Evolutionary conservation across 2,113 vertebrate species (phyloP), one percentile per base, ranked within the genome.

Genomic region (Uropsilus gracilis): DNA sequence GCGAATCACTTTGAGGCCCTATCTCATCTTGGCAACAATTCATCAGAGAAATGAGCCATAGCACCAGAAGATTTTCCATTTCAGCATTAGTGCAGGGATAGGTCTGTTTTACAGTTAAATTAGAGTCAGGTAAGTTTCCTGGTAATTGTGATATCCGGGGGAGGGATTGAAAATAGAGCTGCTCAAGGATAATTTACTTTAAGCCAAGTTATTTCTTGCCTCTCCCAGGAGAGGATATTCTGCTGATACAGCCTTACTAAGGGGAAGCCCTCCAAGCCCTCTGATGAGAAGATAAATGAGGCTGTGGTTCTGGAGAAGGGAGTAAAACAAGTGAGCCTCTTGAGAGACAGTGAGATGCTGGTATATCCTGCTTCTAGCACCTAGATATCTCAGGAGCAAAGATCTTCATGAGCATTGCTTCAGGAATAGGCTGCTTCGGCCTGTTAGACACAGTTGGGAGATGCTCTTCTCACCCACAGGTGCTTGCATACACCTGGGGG

Each of bases 391-490:
- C 9, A 8, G 46, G 14, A 48, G 61, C 2, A 5, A 69, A 44
- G 46, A 18, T 0, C 0, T 22, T n/a, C 7, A 8, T 0, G 2
- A 34, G 28, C 13, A 3, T 22, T 48, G 46, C 8, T 76, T 93
- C 71, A 55, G 59, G 88, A 50, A 48, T 3, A 22, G 37, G 28
- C 42, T 37, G 34, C n/a, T 50, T 39, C 17, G 0, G 14, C 20
- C 64, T 0, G 0, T 34, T 20, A 7, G 81, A 37, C 28, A 30
- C 10, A 1, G 1, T 20, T 8, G 8, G 22, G 37, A 20, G 2
- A 6, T 53, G 48, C 17, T 32, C 8, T 72, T n/a, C 42, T 82
- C 30, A 8, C 2, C 1, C 12, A 8, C 6, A 1, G 37, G 30
- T 71, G 32, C 76, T 37, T 48, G 32, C 16, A 3, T 13, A 10